Conservation (phyloP, 1,140 invertebrate species). For the Zeugodacus cucurbitae region DNA sequence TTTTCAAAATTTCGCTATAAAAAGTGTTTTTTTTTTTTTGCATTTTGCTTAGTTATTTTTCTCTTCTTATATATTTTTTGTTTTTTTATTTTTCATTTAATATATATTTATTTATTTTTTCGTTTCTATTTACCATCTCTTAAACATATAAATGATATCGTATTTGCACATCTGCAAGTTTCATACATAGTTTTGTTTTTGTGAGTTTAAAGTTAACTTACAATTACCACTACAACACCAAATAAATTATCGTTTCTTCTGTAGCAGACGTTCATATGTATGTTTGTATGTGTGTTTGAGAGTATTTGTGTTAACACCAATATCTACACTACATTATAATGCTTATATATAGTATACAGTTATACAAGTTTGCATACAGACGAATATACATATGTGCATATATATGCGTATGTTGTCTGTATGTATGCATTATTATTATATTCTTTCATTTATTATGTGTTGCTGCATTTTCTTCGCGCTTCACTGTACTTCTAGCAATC, state of each 20-base stretch:
- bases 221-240: constrained; percentile 44
- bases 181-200: constrained; percentile 38
- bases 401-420: neutral
- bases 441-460: too few relatives aligned
- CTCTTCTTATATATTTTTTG: neutral
- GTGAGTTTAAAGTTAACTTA: constrained; percentile 13
- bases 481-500: too few relatives aligned
- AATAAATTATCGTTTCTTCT: constrained; percentile 25
- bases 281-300: constrained; percentile 1
- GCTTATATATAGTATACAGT: neutral
- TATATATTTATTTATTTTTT: constrained; percentile 40
- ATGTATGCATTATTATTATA: too few relatives aligned
- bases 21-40: constrained; percentile 29
- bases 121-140: constrained; percentile 25
- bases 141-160: constrained; percentile 30
- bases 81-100: neutral
- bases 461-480: too few relatives aligned
- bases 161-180: neutral
- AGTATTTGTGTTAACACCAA: neutral
- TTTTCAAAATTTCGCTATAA: constrained; percentile 28
- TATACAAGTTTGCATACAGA: neutral
- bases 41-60: constrained; percentile 40
- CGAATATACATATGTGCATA: neutral
- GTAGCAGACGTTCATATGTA: constrained; percentile 28
- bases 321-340: neutral